Conservation (phyloP, 2,113 vertebrate species). For the Etia nguti region DNA sequence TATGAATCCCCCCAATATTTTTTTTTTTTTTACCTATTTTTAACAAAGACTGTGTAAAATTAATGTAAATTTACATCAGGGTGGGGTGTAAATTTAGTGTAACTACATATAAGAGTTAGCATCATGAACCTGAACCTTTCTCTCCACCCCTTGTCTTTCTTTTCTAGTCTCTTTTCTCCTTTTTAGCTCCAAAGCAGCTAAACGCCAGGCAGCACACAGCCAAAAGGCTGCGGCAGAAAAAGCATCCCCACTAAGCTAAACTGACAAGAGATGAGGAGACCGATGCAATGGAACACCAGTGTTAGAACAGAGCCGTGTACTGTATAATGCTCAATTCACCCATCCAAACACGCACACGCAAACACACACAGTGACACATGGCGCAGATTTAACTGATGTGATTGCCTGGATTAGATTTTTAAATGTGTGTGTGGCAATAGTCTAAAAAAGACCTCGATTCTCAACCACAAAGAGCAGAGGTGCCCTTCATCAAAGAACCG, state of each 20-base stretch:
- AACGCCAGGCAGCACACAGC: constrained; percentile 45
- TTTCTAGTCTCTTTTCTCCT: neutral
- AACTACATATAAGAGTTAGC: neutral
- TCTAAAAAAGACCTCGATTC: neutral
- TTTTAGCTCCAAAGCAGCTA: constrained; percentile 38
- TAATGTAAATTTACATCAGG: neutral
- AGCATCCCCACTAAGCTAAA: constrained; percentile 48
- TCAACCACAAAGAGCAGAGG: neutral
- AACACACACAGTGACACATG: neutral
- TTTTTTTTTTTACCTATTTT: constrained; percentile 3
- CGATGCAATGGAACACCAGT: constrained; percentile 47
- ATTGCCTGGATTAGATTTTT: constrained; percentile 1
- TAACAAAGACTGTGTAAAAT: neutral
- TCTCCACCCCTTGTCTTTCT: constrained; percentile 5
- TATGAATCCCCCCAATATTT: constrained; percentile 17
- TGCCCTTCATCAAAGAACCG: neutral
- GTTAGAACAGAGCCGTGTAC: constrained; percentile 21
- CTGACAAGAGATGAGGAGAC: constrained; percentile 57
- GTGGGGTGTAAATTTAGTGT: neutral
- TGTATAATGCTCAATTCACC: constrained; percentile 26
- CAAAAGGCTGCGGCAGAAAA: constrained; percentile 42
- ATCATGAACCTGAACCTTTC: constrained; percentile 16
- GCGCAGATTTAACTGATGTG: neutral
- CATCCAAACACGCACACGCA: neutral
- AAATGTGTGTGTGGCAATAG: constrained; percentile 12